Evolutionary conservation across 2,113 vertebrate genomes (phyloP).

Genomic region (Fukomys damarensis): DNA sequence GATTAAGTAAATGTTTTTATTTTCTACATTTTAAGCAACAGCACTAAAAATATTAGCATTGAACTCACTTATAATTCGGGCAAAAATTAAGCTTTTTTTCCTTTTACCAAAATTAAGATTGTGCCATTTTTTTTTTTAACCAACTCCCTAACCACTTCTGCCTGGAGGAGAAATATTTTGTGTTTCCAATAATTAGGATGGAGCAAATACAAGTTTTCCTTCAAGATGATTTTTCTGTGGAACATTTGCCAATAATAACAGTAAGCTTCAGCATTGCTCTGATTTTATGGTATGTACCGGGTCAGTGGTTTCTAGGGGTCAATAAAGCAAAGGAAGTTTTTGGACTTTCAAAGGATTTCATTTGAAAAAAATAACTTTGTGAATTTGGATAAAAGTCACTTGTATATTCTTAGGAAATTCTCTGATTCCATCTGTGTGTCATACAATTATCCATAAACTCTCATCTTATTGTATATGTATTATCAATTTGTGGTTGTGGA

Average conservation of each 20-base stretch:
- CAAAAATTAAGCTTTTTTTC: background rate
- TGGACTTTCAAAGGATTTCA: slow-evolving; percentile 78
- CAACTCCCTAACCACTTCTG: background rate
- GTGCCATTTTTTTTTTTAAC: background rate
- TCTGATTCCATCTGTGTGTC: background rate
- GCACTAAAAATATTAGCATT: slow-evolving; percentile 26
- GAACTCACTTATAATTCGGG: background rate
- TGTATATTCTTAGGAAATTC: slow-evolving; percentile 37
- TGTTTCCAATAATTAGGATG: slow-evolving; percentile 43
- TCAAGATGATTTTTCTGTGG: slow-evolving; percentile 61
- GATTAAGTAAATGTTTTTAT: background rate
- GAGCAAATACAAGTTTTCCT: slow-evolving; percentile 45
- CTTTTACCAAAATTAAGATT: slow-evolving; percentile 21
- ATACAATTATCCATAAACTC: background rate
- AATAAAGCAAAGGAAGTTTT: slow-evolving; percentile 77
- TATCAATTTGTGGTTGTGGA: background rate
- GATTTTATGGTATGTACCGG: slow-evolving; percentile 76
- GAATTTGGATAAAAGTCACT: slow-evolving; percentile 68
- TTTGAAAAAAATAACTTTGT: slow-evolving; percentile 74
- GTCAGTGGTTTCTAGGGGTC: slow-evolving; percentile 77
- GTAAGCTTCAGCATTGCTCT: slow-evolving; percentile 67
- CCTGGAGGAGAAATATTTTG: slow-evolving; percentile 43
- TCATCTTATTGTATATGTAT: background rate
- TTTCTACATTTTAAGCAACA: slow-evolving; percentile 11
- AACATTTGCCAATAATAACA: slow-evolving; percentile 77